These are phyloP conservation scores for Stichodactyla helianthus DNA, from an alignment of 64 coral and sea anemone species.

Conservation along the genomic window DNA sequence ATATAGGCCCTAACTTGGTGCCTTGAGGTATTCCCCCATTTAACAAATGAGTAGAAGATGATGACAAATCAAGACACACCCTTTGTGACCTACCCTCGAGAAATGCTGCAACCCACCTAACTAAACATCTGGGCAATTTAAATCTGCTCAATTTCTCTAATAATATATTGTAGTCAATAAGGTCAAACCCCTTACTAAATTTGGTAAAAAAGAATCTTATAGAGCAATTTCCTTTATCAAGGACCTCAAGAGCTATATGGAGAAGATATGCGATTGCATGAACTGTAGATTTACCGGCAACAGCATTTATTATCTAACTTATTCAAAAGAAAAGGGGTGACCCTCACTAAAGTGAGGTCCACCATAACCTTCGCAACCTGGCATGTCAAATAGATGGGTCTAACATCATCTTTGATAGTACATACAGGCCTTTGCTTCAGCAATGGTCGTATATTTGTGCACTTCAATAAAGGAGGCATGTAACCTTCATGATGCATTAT, in stretches of 20 bases:
- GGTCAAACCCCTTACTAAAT: conserved; percentile 9
- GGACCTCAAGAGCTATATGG: not conserved
- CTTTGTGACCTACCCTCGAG: not conserved
- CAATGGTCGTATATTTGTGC: not conserved
- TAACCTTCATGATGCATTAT: not conserved
- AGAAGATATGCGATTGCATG: not conserved
- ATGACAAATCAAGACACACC: not conserved
- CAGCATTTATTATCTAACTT: not conserved
- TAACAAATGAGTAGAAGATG: not conserved
- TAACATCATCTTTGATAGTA: not conserved
- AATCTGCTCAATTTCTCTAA: not conserved
- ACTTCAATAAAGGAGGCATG: not conserved
- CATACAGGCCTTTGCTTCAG: not conserved
- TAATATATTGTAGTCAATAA: not conserved
- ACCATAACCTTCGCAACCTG: not conserved
- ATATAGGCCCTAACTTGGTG: conserved; percentile 7
- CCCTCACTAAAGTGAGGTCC: not conserved
- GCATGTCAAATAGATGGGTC: not conserved
- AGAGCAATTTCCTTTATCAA: not conserved
- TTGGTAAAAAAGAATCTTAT: conserved; percentile 7
- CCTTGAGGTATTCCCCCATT: conserved; percentile 13
- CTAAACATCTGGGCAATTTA: not conserved
- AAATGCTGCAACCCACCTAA: conserved; percentile 7
- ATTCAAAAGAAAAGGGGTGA: not conserved
- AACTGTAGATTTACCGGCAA: not conserved